Evolutionary conservation across 1,140 invertebrate species (phyloP).

Genomic region (Wasmannia auropunctata): DNA sequence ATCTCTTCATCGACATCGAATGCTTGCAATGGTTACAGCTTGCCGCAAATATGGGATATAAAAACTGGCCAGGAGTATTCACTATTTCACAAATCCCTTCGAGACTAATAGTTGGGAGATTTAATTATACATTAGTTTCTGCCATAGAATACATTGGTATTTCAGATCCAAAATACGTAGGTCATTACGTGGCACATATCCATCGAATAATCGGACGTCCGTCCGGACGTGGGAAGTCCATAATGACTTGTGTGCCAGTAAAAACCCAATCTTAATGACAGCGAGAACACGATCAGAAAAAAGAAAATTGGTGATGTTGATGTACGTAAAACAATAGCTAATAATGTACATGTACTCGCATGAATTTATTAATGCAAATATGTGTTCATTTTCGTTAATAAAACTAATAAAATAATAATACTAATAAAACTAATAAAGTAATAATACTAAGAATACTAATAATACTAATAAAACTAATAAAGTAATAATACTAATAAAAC

Average conservation of each 20-base stretch:
- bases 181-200: not conserved
- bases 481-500: too few species aligned
- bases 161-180: not conserved
- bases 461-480: too few species aligned
- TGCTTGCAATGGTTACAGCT: not conserved
- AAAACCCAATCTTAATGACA: not conserved
- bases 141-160: not conserved
- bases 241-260: not conserved
- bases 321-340: too few species aligned
- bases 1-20: conserved; percentile 4
- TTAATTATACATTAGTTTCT: not conserved
- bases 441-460: too few species aligned
- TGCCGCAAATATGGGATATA: not conserved
- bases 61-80: not conserved
- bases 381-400: too few species aligned
- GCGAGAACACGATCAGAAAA: not conserved
- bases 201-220: not conserved
- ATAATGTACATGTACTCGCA: too few species aligned
- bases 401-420: too few species aligned
- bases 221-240: not conserved
- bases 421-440: too few species aligned
- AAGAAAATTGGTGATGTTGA: not conserved
- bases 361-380: too few species aligned
- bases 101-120: not conserved
- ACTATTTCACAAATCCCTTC: not conserved